Conservation (phyloP, 2,113 vertebrate species). For the Romanogobio albipinnatus region DNA sequence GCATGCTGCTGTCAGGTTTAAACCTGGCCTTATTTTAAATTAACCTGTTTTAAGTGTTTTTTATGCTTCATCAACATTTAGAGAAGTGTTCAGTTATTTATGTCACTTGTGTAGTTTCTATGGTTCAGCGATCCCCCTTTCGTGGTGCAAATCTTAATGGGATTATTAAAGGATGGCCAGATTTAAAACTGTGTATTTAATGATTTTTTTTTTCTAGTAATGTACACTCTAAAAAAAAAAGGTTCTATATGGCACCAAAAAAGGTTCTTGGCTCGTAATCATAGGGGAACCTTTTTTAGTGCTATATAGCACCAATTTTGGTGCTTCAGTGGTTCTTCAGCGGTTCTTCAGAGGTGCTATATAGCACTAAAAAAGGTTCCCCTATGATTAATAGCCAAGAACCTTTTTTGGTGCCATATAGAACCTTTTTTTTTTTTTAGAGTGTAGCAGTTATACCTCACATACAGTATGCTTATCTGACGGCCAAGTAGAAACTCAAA, state of each 20-base stretch:
- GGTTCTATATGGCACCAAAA: too few species aligned
- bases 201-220: too few species aligned
- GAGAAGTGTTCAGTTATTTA: constrained; percentile 63
- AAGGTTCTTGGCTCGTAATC: too few species aligned
- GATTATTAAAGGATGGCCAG: constrained; percentile 56
- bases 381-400: too few species aligned
- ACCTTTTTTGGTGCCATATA: too few species aligned
- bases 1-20: neutral
- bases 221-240: too few species aligned
- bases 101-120: constrained; percentile 55
- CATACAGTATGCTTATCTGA: neutral
- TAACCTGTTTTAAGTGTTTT: constrained; percentile 54
- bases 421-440: neutral
- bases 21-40: constrained; percentile 37
- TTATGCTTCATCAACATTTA: constrained; percentile 66
- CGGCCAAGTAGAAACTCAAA: neutral
- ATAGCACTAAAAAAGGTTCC: too few species aligned
- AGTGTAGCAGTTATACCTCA: neutral
- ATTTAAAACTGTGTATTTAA: constrained; percentile 1
- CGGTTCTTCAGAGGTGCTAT: too few species aligned
- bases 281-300: too few species aligned
- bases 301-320: too few species aligned
- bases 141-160: constrained; percentile 57
- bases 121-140: constrained; percentile 49
- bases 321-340: too few species aligned